phyloP scores from a whole-genome alignment of 2,888 invertebrate species.

The Pseudoips prasinana region DNA sequence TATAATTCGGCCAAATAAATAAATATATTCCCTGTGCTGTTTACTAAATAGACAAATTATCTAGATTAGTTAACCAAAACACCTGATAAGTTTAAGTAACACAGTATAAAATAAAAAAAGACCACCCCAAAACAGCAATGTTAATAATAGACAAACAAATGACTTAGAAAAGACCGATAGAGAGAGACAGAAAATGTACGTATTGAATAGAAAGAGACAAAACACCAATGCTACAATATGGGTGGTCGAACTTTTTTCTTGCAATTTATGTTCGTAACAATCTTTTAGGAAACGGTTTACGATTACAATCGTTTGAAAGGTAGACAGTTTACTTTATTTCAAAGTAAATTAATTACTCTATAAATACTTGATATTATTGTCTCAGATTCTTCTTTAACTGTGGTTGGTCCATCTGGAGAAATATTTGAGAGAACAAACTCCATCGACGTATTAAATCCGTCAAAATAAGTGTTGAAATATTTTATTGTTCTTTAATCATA shows the following conservation, averaged over 20 bases:
- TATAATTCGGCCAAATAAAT: too few relatives aligned
- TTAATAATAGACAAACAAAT: slow-evolving; percentile 67
- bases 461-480: too few relatives aligned
- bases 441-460: too few relatives aligned
- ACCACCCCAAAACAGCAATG: slow-evolving; percentile 72
- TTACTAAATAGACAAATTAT: too few relatives aligned
- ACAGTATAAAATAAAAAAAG: slow-evolving; percentile 40
- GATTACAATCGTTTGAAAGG: slow-evolving; percentile 26
- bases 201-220: slow-evolving; percentile 37
- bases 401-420: too few relatives aligned
- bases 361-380: too few relatives aligned
- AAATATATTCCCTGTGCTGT: too few relatives aligned
- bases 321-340: slow-evolving; percentile 12
- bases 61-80: too few relatives aligned
- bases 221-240: slow-evolving; percentile 45
- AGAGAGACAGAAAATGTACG: slow-evolving; percentile 9
- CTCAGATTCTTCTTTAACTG: too few relatives aligned
- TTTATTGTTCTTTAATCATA: too few relatives aligned
- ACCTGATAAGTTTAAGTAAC: too few relatives aligned
- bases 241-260: slow-evolving; percentile 69
- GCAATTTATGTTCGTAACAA: slow-evolving; percentile 61
- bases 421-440: too few relatives aligned
- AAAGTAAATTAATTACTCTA: neutral
- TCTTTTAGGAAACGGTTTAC: slow-evolving; percentile 37
- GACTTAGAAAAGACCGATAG: slow-evolving; percentile 45